Base-by-base conservation (phyloP, 2,888 invertebrate genomes). In the Diarsia dahlii region DNA sequence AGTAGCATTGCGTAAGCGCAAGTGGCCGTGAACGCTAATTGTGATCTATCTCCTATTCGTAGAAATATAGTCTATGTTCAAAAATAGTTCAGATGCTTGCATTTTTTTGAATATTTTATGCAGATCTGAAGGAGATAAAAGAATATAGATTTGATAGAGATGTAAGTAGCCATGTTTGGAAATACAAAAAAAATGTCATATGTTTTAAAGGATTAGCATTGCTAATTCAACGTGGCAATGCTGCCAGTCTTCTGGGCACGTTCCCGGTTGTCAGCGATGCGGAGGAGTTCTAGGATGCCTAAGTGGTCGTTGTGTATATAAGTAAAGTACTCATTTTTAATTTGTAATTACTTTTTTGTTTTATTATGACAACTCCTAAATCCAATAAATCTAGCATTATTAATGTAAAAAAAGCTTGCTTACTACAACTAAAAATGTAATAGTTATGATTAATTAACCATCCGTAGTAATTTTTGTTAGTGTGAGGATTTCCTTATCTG, bases 11-110 rank as follows among this genome's bases (percentile, higher is more conserved):
- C 81, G 82, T 52, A 69, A 63, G 78, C 83, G 69, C 74, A 66
- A 45, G 82, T 72, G 87, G 62, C 89, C 89, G 66, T 89, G 89
- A 87, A 83, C 81, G 71, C 69, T 87, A 85, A 89, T 80, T 88
- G 81, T 80, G 79, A 80, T 81, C 73, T 68, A 62, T 76, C 80
- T 48, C 63, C 18, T 60, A 10, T 79, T 65, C 71, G 70, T 77
- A 67, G 73, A 63, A 71, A 39, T 50, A 65, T 52, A 60, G 52
- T 69, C 52, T 81, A 62, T 48, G 18, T 71, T 71, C 66, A 45
- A 28, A 80, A 81, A 81, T 72, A 70, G 54, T 13, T 67, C 48
- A 39, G 13, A 34, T 52, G 48, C 60, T 23, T 72, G 52, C 48
- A 34, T 64, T 67, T 76, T 28, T 50, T 75, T 54, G 1, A 23